Base-by-base conservation (phyloP, 2,113 vertebrate species). In the Craseonycteris thonglongyai region DNA sequence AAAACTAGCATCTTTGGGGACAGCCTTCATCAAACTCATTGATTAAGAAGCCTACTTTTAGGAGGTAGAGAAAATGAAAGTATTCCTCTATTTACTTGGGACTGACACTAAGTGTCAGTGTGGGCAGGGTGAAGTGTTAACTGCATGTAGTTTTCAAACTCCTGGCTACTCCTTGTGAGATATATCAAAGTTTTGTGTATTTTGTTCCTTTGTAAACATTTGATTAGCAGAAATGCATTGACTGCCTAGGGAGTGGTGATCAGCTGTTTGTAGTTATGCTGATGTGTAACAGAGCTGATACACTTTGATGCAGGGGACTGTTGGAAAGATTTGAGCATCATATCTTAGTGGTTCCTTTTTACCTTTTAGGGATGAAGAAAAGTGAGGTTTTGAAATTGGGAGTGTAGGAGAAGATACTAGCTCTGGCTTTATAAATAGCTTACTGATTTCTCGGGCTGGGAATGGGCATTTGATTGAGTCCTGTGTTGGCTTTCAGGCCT, bases 401-500 rank as follows among this genome's bases (percentile, higher is more conserved):
- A 76, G 40, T 87, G 18, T 85, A 74, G 28, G 40, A 71, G 90
- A 87, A 83, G 47, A 66, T 49, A 72, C 21, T 81, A 59, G 30
- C 7, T 93, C 38, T 93, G 54, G 47, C 49, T 81, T 6, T 63
- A 11, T 72, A 42, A 92, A 51, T 65, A 78, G 18, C 8, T 38
- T 91, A 14, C 22, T 61, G 35, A 56, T 74, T 80, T 94, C 91
- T 91, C 65, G 76, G 56, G 7, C 33, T 88, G 61, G 63, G 40
- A 84, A 76, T 91, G 81, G 87, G 21, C 81, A 72, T 65, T 91
- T 84, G 63, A 51, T 92, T 74, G 42, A 91, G n/a, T 26, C 65
- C 80, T 21, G 7, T 54, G 42, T 88, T 96, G 75, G 22, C 14
- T 74, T 13, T 84, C 26, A 91, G 13, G 49, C 69, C 35, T 97